A percentile compares a stretch with the other conserved stretches of the same genome.
Conservation (phyloP, 2,888 invertebrate genomes). For the Drosophila meridiana region DNA sequence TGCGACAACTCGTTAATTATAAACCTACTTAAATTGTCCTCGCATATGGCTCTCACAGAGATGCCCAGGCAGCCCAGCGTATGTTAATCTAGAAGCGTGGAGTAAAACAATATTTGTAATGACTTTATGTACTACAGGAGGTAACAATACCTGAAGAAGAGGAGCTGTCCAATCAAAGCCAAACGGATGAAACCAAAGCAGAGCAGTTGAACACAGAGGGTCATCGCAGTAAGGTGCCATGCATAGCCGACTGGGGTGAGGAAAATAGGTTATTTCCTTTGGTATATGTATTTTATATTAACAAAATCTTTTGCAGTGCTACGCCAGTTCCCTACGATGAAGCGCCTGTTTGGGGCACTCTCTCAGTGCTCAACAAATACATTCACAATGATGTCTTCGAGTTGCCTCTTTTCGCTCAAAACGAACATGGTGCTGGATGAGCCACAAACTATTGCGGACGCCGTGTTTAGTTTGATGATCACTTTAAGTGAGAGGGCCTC, state of each 20-base stretch:
- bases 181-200: constrained; percentile 95
- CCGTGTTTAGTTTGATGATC: constrained; percentile 93
- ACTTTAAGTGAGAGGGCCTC: constrained; percentile 92
- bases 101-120: neutral
- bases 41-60: constrained; percentile 88
- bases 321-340: constrained; percentile 92
- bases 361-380: constrained; percentile 91
- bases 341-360: constrained; percentile 91
- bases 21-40: constrained; percentile 89
- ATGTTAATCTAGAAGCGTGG: constrained; percentile 40
- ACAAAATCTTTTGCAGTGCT: constrained; percentile 86
- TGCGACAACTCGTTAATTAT: constrained; percentile 90
- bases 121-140: constrained; percentile 61
- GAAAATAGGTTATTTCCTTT: neutral
- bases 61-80: constrained; percentile 86
- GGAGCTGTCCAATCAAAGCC: constrained; percentile 86
- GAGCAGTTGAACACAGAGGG: constrained; percentile 86
- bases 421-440: constrained; percentile 86
- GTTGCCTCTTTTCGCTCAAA: constrained; percentile 84
- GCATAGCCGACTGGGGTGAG: constrained; percentile 90
- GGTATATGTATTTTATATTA: neutral
- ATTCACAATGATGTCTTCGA: constrained; percentile 88
- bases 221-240: constrained; percentile 87
- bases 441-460: constrained; percentile 92
- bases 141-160: constrained; percentile 85